These are phyloP conservation scores for Belonocnema kinseyi DNA, from an alignment of 1,140 invertebrate genomes.

Conservation along the genomic window DNA sequence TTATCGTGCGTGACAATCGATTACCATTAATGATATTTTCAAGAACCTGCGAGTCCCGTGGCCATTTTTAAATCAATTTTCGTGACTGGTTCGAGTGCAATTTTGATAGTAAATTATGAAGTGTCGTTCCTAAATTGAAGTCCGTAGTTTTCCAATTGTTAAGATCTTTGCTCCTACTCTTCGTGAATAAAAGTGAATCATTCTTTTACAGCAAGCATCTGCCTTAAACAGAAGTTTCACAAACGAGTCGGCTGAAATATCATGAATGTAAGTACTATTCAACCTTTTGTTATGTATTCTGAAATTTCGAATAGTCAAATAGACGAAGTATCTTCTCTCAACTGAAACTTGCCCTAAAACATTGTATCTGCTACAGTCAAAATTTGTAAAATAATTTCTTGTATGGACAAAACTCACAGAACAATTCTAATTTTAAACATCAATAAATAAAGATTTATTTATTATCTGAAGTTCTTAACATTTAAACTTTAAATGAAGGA, in stretches of 20 bases:
- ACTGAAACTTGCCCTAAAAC: not conserved
- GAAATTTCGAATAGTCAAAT: not conserved
- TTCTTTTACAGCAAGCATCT: constrained; percentile 12
- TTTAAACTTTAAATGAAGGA: too few relatives aligned
- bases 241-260: constrained; percentile 1
- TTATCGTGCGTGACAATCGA: constrained; percentile 17
- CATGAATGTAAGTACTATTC: constrained; percentile 24
- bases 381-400: too few relatives aligned
- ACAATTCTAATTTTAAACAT: too few relatives aligned
- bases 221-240: not conserved
- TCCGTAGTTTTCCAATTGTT: too few relatives aligned
- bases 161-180: not conserved
- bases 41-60: not conserved
- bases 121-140: not conserved
- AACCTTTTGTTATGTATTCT: not conserved
- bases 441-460: too few relatives aligned
- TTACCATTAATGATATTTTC: constrained; percentile 19
- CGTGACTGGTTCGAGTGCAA: not conserved
- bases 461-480: too few relatives aligned
- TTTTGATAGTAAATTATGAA: not conserved
- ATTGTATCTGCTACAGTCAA: too few relatives aligned
- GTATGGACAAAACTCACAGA: too few relatives aligned
- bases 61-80: not conserved
- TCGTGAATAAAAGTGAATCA: not conserved
- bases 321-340: not conserved